These are phyloP conservation scores for Cerastis leucographa DNA, from an alignment of 2,888 invertebrate species.

Conservation along the genomic window DNA sequence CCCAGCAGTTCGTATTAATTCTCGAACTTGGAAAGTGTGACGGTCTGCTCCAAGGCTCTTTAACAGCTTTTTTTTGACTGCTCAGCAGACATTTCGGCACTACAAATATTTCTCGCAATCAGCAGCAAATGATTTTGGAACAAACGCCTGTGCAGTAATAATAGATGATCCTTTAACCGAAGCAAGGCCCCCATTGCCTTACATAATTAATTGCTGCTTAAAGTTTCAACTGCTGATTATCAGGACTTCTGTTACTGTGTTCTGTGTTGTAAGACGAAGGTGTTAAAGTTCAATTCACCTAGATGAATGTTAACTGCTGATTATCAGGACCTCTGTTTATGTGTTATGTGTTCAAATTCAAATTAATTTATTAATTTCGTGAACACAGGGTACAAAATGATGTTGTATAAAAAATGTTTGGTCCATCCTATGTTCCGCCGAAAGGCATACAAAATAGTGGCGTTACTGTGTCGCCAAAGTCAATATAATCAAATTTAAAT, in stretches of 20 bases:
- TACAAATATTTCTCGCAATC: not conserved
- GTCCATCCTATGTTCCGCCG: no score
- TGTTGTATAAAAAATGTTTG: no score
- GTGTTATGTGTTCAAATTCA: no score
- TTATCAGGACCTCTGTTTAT: no score
- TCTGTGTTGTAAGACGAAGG: not conserved
- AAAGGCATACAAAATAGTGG: no score
- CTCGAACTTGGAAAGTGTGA: not conserved
- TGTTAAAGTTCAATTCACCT: constrained; percentile 91
- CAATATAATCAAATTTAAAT: no score
- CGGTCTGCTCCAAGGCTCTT: not conserved
- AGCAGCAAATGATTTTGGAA: not conserved
- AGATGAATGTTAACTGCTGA: no score
- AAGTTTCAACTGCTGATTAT: constrained; percentile 48
- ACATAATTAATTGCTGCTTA: constrained; percentile 32
- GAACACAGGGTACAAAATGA: no score
- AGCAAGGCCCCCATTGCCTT: constrained; percentile 15
- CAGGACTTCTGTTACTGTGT: constrained; percentile 12
- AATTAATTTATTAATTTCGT: no score
- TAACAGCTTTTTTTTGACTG: not conserved
- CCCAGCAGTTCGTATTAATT: not conserved
- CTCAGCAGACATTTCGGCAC: not conserved
- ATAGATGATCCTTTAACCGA: constrained; percentile 48
- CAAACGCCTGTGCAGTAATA: constrained; percentile 22
- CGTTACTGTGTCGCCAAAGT: no score